phyloP scores from a whole-genome alignment of 2,797 vertebrate species.

The Cyclopterus lumpus region DNA sequence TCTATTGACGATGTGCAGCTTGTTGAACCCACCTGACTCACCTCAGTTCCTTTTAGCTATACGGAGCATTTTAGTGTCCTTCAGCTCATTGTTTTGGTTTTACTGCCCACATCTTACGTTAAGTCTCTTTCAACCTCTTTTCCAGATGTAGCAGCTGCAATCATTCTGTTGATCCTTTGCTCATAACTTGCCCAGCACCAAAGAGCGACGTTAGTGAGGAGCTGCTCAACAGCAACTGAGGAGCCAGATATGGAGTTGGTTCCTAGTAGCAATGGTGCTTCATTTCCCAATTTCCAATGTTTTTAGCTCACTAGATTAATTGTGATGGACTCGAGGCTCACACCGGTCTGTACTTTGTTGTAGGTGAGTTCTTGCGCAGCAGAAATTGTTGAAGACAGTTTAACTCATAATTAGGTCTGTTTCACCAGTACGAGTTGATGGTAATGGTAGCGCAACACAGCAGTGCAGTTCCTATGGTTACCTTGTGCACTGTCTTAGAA shows the following conservation, averaged over 20 bases:
- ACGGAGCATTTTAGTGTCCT: background rate
- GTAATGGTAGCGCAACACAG: conserved; percentile 5
- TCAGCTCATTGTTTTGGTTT: background rate
- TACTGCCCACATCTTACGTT: background rate
- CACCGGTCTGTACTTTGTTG: background rate
- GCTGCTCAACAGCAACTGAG: background rate
- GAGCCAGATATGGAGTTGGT: background rate
- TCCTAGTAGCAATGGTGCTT: background rate
- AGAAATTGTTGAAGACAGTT: background rate
- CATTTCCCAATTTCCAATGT: background rate
- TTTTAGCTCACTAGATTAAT: background rate
- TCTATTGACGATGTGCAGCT: background rate
- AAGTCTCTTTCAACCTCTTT: no score
- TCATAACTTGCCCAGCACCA: background rate
- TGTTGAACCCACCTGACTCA: background rate
- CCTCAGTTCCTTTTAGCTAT: background rate
- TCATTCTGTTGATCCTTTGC: no score
- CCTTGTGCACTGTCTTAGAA: conserved; percentile 15
- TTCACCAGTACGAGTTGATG: conserved; percentile 11
- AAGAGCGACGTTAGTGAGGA: background rate
- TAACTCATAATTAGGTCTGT: background rate
- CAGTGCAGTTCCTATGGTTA: conserved; percentile 41
- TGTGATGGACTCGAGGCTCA: background rate
- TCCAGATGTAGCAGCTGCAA: no score
- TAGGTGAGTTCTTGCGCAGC: background rate